Evolutionary conservation across 2,888 invertebrate genomes (phyloP).

Genomic region (Caenorhabditis zanzibari): DNA sequence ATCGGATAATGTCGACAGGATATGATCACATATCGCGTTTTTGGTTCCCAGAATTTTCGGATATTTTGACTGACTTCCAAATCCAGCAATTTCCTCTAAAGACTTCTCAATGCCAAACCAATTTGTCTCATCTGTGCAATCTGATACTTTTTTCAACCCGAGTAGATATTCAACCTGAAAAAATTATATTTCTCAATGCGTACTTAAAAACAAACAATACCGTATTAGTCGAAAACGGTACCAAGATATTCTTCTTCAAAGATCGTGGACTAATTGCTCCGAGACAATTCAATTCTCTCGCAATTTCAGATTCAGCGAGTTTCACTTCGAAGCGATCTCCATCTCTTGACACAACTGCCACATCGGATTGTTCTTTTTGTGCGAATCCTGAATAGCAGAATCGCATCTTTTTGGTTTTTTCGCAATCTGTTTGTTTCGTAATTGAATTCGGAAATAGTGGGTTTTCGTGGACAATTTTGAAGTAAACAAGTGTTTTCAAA

Average conservation of each 20-base stretch:
- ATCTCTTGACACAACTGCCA: constrained; percentile 49
- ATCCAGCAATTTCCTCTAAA: constrained; percentile 94
- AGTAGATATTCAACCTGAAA: constrained; percentile 51
- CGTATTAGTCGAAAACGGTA: constrained; percentile 47
- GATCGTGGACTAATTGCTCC: constrained; percentile 50
- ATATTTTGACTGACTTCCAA: constrained; percentile 91
- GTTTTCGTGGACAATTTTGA: too few relatives aligned
- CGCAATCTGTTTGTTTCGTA: background rate
- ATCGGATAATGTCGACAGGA: constrained; percentile 24
- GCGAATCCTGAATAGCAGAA: constrained; percentile 27
- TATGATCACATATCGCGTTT: constrained; percentile 37
- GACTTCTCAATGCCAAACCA: constrained; percentile 50
- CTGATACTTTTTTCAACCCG: constrained; percentile 4
- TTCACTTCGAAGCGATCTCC: constrained; percentile 50
- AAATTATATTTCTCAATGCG: background rate
- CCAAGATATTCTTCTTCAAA: constrained; percentile 36
- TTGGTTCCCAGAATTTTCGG: constrained; percentile 90
- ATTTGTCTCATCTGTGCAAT: constrained; percentile 22
- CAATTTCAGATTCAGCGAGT: constrained; percentile 40
- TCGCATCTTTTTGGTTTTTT: constrained; percentile 28
- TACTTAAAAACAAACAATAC: background rate
- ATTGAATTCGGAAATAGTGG: background rate
- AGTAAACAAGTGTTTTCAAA: background rate
- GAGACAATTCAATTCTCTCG: constrained; percentile 43
- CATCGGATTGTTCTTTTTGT: constrained; percentile 33